Evolutionary conservation across 2,113 vertebrate species (phyloP).

Genomic region (Baryphthengus martii): DNA sequence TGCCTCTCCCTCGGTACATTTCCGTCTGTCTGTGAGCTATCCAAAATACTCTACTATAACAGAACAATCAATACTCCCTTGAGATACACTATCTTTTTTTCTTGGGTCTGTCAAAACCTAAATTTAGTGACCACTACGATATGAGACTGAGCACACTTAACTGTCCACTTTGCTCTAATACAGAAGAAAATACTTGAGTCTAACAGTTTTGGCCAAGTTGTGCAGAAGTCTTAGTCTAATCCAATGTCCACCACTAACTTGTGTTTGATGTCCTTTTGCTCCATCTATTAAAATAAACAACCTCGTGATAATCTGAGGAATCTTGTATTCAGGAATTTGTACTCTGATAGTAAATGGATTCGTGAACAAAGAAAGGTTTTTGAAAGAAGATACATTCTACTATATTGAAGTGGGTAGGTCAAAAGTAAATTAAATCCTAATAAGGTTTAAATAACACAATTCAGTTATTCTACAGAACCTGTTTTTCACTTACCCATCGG

Average conservation of each 20-base stretch:
- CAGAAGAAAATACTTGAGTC: not conserved
- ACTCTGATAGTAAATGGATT: not conserved
- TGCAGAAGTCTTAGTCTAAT: not conserved
- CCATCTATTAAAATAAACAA: not conserved
- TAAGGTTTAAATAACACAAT: not conserved
- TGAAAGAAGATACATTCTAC: not conserved
- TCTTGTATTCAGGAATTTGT: not conserved
- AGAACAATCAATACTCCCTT: not conserved
- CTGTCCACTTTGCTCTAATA: not conserved
- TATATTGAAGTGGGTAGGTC: not conserved
- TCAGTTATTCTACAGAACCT: not conserved
- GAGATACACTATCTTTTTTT: not conserved
- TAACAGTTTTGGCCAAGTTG: not conserved
- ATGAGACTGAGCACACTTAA: not conserved
- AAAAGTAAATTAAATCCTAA: not conserved
- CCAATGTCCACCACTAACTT: not conserved
- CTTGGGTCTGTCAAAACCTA: not conserved
- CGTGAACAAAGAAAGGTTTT: not conserved
- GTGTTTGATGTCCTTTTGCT: not conserved
- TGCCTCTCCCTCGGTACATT: not conserved
- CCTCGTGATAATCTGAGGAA: not conserved
- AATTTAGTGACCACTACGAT: not conserved
- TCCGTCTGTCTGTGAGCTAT: not conserved
- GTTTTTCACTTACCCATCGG: conserved; percentile 86
- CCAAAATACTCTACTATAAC: not conserved